Percentiles rank a stretch among this genome's conserved stretches.
Evolutionary conservation across 2,797 vertebrate genomes (phyloP).

Genomic region (Rhadinocentrus ornatus): DNA sequence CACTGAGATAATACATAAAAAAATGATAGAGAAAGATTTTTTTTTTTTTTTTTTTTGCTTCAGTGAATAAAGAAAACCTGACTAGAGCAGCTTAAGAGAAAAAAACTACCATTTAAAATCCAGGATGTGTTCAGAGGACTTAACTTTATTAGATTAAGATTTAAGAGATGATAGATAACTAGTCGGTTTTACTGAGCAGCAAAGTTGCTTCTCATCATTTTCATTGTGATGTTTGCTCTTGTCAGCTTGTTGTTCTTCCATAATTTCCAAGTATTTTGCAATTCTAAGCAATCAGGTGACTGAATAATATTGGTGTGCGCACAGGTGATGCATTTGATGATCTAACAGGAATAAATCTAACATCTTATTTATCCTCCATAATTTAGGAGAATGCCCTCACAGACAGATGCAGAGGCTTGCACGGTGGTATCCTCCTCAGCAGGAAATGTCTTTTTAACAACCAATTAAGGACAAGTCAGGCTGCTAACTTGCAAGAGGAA

Average conservation of each 20-base stretch:
- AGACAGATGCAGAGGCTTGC: conserved; percentile 39
- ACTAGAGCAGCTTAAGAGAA: conserved; percentile 16
- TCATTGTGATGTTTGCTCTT: neutral
- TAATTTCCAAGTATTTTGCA: conserved; percentile 3
- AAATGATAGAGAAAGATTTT: conserved; percentile 6
- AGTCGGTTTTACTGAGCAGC: conserved; percentile 1
- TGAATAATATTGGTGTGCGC: conserved; percentile 16
- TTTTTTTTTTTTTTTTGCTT: neutral
- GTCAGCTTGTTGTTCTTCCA: neutral
- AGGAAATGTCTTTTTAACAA: conserved; percentile 83
- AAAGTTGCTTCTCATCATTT: conserved; percentile 7
- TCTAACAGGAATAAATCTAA: neutral
- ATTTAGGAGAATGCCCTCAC: neutral
- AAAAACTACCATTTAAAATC: conserved; percentile 10
- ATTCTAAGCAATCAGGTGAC: conserved; percentile 2
- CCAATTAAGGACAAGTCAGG: conserved; percentile 74
- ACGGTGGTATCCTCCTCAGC: conserved; percentile 67
- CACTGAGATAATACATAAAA: too few relatives aligned
- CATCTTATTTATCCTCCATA: neutral
- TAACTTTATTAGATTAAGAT: conserved; percentile 9
- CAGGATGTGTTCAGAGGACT: conserved; percentile 14
- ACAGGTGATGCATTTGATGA: neutral
- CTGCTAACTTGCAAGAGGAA: conserved; percentile 70
- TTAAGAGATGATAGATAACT: conserved; percentile 19
- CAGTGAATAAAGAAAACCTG: conserved; percentile 5